Percentiles rank a stretch among this genome's conserved stretches.
Conservation (phyloP, 2,888 invertebrate genomes). For the Dryadula phaetusa region DNA sequence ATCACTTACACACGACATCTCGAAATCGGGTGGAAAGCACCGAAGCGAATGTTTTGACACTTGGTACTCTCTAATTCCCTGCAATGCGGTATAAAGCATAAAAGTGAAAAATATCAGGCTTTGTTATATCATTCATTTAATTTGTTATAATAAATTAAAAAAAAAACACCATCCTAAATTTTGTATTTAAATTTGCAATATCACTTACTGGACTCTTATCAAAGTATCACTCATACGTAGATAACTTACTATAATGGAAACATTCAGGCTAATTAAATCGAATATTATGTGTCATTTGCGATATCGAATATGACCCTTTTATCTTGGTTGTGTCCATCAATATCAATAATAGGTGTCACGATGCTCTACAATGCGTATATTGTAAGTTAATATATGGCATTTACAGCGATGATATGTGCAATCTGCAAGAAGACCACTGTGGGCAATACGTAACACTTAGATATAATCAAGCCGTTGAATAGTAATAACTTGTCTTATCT, state of each 20-base stretch:
- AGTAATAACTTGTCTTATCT: slow-evolving; percentile 38
- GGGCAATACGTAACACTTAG: slow-evolving; percentile 32
- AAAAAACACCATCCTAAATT: background rate
- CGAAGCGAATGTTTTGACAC: no score
- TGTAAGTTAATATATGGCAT: slow-evolving; percentile 61
- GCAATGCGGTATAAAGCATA: no score
- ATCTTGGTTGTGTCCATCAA: slow-evolving; percentile 78
- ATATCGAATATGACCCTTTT: slow-evolving; percentile 74
- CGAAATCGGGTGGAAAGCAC: no score
- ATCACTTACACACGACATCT: no score
- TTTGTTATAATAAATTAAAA: background rate
- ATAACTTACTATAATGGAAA: slow-evolving; percentile 61
- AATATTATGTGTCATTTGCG: slow-evolving; percentile 72
- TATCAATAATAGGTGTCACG: slow-evolving; percentile 77
- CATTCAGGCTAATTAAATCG: slow-evolving; percentile 79
- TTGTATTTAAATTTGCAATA: background rate
- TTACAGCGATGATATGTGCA: slow-evolving; percentile 63
- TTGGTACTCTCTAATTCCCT: no score
- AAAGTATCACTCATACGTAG: slow-evolving; percentile 37
- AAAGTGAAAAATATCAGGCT: no score
- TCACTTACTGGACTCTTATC: slow-evolving; percentile 23
- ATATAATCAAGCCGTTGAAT: slow-evolving; percentile 42
- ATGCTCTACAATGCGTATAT: slow-evolving; percentile 58
- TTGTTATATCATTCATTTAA: no score
- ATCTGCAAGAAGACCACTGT: slow-evolving; percentile 52